Conservation (phyloP, 2,797 vertebrate species). For the Mycteria americana region DNA sequence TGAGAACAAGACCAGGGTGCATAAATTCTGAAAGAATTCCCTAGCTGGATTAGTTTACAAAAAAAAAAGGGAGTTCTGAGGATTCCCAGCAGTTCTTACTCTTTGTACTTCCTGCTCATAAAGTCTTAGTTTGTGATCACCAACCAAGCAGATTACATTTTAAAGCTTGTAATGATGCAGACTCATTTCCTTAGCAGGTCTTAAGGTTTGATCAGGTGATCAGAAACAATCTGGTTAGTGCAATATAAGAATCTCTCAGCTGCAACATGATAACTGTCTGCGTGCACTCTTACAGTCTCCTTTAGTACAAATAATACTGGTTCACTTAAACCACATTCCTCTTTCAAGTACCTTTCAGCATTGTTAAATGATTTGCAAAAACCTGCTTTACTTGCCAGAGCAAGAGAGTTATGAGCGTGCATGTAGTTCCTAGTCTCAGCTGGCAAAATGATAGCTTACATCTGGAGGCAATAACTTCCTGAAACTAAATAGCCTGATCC, state of each 20-base stretch:
- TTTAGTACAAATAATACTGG: neutral
- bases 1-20: neutral
- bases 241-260: neutral
- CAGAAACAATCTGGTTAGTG: neutral
- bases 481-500: neutral
- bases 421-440: neutral
- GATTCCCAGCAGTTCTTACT: neutral
- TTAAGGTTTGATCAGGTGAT: neutral
- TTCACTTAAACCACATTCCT: neutral
- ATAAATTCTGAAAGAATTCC: neutral
- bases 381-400: neutral
- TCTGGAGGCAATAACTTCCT: constrained; percentile 16
- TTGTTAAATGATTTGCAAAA: neutral
- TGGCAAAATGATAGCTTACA: neutral
- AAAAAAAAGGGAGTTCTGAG: neutral
- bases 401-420: neutral
- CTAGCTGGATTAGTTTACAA: neutral
- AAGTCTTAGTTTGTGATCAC: neutral
- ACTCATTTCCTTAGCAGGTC: neutral
- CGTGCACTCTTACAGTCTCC: neutral
- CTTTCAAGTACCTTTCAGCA: neutral
- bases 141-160: neutral
- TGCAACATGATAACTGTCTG: neutral
- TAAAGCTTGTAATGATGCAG: neutral
- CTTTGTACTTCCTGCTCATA: neutral